These are phyloP conservation scores for Crossaster papposus DNA, from an alignment of 53 echinoderm and acorn worm genomes.

Conservation along the genomic window DNA sequence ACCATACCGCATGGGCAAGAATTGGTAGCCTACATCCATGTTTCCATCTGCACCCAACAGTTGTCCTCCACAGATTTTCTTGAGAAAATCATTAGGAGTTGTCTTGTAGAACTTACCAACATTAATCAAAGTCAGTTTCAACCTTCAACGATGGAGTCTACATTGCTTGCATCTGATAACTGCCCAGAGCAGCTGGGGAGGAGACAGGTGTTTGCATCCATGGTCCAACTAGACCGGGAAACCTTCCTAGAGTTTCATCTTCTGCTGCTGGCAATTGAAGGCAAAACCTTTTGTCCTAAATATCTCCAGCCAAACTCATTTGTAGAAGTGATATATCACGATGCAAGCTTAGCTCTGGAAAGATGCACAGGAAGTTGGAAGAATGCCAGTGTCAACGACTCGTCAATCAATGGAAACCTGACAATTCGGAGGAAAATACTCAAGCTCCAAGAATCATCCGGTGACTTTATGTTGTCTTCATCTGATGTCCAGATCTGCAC, in stretches of 20 bases:
- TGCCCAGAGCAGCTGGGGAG: background rate
- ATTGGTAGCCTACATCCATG: background rate
- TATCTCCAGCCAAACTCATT: background rate
- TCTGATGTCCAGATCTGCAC: slow-evolving; percentile 13
- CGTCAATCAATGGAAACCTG: background rate
- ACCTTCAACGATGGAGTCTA: background rate
- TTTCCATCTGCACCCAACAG: background rate
- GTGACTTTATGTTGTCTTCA: background rate
- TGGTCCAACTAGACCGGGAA: background rate
- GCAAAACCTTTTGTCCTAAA: background rate
- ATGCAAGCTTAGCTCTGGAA: background rate
- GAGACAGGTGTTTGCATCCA: background rate
- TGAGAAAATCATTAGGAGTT: background rate
- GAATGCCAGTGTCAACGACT: background rate
- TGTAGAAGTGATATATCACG: slow-evolving; percentile 12
- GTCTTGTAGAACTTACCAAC: background rate
- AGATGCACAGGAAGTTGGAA: background rate
- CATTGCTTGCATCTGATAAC: background rate
- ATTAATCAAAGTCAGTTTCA: background rate
- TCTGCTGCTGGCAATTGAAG: background rate
- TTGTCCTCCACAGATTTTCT: background rate
- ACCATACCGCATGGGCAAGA: background rate
- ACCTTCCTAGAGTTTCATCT: background rate
- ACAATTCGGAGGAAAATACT: background rate
- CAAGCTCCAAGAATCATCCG: background rate